A percentile compares a stretch with the other conserved stretches of the same genome.
phyloP scores from a whole-genome alignment of 2,888 invertebrate genomes.

The Phyto melanocephala region DNA sequence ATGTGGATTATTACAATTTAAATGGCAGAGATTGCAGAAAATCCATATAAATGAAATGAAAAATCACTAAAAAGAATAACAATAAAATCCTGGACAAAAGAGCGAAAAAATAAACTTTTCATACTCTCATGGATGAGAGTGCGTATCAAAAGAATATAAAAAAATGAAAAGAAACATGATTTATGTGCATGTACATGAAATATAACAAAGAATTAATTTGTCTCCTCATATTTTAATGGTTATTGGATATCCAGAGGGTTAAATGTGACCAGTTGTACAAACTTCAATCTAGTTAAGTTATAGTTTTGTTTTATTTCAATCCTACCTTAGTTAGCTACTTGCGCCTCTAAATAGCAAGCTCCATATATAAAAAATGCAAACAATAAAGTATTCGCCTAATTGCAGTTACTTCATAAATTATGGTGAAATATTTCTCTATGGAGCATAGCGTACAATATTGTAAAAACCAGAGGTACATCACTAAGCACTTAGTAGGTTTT shows the following conservation, averaged over 20 bases:
- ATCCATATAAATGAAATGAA: constrained; percentile 49
- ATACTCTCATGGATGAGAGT: constrained; percentile 25
- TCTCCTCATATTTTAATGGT: constrained; percentile 46
- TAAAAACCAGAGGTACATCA: too few species aligned
- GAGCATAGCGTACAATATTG: too few species aligned
- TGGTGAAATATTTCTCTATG: too few species aligned
- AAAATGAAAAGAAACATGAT: constrained; percentile 32
- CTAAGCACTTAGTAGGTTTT: too few species aligned
- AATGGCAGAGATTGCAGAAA: constrained; percentile 56
- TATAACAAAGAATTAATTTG: constrained; percentile 61
- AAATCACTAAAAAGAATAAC: constrained; percentile 26
- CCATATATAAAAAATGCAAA: too few species aligned
- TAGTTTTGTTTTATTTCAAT: background rate
- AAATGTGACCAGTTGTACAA: constrained; percentile 12
- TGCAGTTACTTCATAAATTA: too few species aligned
- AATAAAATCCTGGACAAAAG: constrained; percentile 24
- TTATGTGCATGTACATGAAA: constrained; percentile 50
- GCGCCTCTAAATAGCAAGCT: too few species aligned
- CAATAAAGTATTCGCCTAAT: too few species aligned
- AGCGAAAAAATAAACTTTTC: constrained; percentile 16
- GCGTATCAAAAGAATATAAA: background rate
- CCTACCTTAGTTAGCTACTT: too few species aligned
- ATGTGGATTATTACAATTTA: constrained; percentile 53
- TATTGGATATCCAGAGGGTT: background rate
- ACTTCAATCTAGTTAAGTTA: too few species aligned